Evolutionary conservation across 2,888 invertebrate genomes (phyloP), one percentile per base, ranked within the genome.

Genomic region (Dichetophora obliterata): DNA sequence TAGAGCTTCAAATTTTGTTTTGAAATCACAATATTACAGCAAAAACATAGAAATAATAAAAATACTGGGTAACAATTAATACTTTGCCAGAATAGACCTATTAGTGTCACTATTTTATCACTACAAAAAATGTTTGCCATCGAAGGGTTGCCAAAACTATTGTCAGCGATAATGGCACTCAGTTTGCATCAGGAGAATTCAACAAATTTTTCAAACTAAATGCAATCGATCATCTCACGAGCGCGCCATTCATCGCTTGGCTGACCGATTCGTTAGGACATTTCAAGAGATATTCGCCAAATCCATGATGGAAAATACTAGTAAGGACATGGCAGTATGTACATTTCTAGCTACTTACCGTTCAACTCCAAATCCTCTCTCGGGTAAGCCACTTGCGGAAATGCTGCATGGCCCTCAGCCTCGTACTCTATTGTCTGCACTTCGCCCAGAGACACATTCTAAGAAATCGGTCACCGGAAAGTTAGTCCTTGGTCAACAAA

Each of bases 121-220:
- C 63, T 74, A 14, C 75, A 77, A 54, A 69, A 73, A 65, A 77
- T 78, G n/a, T 83, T 84, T 81, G 73, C 83, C 14, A 77, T 83
- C n/a, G n/a, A n/a, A n/a, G n/a, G n/a, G n/a, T n/a, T 5, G 82
- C 83, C 24, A 75, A 80, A 71, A 75, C 79, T 6, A 77, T 83
- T 1, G 82, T 83, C 3, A 81, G 82, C 0, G 83, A 83, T 74
- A 85, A 85, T 76, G 82, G 82, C 22, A 69, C 82, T 6, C 82
- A 81, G 22, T 81, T 84, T 68, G 72, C 57, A 14, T 70, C 76
- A 5, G 59, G 72, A 1, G 76, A 79, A 31, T 80, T 81, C 61
- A 61, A 82, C n/a, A 16, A 73, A 16, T 83, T 84, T 80, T 81
- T 81, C 34, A 43, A 24, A 8, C 70, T 27, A n/a, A 81, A 82